Base-by-base conservation (phyloP, 2,113 vertebrate genomes). In the Alethe diademata region DNA sequence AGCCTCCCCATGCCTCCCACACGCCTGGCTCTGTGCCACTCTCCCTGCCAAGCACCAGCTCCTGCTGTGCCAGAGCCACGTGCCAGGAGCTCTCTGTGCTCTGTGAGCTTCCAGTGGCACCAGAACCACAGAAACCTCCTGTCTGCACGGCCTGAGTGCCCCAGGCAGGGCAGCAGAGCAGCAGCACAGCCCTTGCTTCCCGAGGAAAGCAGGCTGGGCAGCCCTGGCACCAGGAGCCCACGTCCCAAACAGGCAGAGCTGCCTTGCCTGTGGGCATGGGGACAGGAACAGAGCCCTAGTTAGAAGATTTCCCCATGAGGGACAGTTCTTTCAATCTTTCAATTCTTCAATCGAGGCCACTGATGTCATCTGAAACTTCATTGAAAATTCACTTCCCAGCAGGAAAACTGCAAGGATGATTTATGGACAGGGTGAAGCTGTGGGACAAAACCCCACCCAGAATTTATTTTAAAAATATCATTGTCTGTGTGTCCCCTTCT, bases 201-300 rank as follows among this genome's bases (percentile, higher is more conserved):
- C 53, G 12, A 15, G 62, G 81, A 66, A 88, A 36, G 6, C 33
- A 35, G 91, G 93, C 78, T 86, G 33, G 82, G 38, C 38, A 43
- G 78, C 45, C 35, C 35, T 23, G 53, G 79, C 69, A 40, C 15
- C 4, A 4, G 51, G 86, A 64, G 9, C 19, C 19, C 17, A 12
- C n/a, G 22, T 2, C 61, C 61, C 78, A 31, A 82, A 53, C 20
- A 85, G 79, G 82, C 33, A 20, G 45, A 65, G 92, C 60, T 67
- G 92, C 78, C 88, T 71, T 4, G 5, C 85, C 71, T 74, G 82
- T 23, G 82, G 80, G 82, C 1, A 2, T 3, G 7, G 14, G 25
- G 78, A 87, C 85, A 96, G 79, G 97, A 96, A 97, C 81, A 95
- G 96, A 83, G 26, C 38, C 33, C 85, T 96, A 85, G 95, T 97